Percentiles rank a stretch among this genome's conserved stretches.
Evolutionary conservation across 1,140 invertebrate genomes (phyloP).

Genomic region (Philopotamus ludificatus): DNA sequence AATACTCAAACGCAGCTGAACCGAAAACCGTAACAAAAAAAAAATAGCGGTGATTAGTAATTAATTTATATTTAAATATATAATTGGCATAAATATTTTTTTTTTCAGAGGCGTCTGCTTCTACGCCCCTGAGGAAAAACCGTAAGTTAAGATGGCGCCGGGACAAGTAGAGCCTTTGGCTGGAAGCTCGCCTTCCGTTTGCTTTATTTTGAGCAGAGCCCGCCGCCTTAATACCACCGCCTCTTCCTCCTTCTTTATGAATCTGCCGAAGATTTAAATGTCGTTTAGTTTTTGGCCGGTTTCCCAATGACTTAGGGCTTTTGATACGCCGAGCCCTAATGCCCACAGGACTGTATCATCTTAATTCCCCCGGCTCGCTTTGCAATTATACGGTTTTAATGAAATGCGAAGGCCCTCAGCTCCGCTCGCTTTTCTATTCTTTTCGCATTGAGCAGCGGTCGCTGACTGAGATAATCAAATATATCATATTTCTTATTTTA

Average conservation of each 20-base stretch:
- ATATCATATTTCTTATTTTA: too few species aligned
- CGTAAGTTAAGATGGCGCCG: conserved; percentile 36
- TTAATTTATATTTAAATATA: too few species aligned
- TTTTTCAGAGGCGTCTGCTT: not conserved
- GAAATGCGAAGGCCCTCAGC: too few species aligned
- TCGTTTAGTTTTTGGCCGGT: conserved; percentile 40
- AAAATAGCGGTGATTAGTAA: too few species aligned
- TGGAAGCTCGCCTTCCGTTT: conserved; percentile 24
- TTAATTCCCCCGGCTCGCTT: conserved; percentile 34
- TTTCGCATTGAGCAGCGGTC: too few species aligned
- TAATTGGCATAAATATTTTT: too few species aligned
- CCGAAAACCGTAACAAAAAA: too few species aligned
- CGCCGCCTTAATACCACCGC: not conserved
- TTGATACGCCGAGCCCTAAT: conserved; percentile 4
- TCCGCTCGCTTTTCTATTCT: too few species aligned
- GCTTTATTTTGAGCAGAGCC: conserved; percentile 23
- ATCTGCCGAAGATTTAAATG: conserved; percentile 38
- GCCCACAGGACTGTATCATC: conserved; percentile 33
- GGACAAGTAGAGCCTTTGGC: conserved; percentile 20
- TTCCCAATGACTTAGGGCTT: conserved; percentile 39
- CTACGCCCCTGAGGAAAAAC: conserved; percentile 10
- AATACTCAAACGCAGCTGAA: too few species aligned
- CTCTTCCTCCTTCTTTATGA: conserved; percentile 26
- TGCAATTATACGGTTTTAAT: conserved; percentile 42
- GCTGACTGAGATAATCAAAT: too few species aligned